phyloP scores from a whole-genome alignment of 2,888 invertebrate species.

The Emmelina monodactyla region DNA sequence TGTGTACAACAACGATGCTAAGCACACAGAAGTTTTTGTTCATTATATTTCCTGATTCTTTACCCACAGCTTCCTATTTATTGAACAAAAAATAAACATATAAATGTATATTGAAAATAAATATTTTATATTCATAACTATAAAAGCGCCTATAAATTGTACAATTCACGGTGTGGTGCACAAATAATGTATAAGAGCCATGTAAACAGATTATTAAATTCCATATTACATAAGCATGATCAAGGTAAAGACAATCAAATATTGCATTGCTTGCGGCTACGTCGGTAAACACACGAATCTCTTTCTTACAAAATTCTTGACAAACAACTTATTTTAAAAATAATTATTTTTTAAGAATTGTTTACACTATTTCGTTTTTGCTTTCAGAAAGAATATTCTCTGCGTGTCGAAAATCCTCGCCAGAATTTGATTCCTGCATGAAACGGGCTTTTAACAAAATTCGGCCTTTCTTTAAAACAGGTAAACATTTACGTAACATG shows the following conservation, averaged over 20 bases:
- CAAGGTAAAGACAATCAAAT: conserved; percentile 9
- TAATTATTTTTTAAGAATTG: neutral
- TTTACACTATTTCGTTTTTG: conserved; percentile 7
- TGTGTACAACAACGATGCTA: too few relatives aligned
- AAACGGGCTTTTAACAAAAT: conserved; percentile 75
- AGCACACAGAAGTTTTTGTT: too few relatives aligned
- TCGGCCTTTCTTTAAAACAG: conserved; percentile 74
- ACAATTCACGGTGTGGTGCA: too few relatives aligned
- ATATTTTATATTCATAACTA: too few relatives aligned
- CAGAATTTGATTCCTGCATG: conserved; percentile 76
- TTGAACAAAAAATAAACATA: too few relatives aligned
- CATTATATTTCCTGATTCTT: too few relatives aligned
- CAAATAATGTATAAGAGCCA: too few relatives aligned
- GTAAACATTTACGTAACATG: conserved; percentile 37
- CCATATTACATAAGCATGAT: too few relatives aligned
- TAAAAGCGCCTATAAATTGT: too few relatives aligned
- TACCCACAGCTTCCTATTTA: too few relatives aligned
- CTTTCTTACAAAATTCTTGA: neutral
- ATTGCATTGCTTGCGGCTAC: conserved; percentile 2
- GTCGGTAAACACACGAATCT: neutral
- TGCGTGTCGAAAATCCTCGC: conserved; percentile 67
- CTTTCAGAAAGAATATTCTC: conserved; percentile 56
- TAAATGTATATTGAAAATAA: too few relatives aligned
- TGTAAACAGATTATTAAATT: too few relatives aligned
- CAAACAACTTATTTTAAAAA: neutral